Evolutionary conservation across 2,797 vertebrate genomes (phyloP).

Genomic region (Bradypodion pumilum): DNA sequence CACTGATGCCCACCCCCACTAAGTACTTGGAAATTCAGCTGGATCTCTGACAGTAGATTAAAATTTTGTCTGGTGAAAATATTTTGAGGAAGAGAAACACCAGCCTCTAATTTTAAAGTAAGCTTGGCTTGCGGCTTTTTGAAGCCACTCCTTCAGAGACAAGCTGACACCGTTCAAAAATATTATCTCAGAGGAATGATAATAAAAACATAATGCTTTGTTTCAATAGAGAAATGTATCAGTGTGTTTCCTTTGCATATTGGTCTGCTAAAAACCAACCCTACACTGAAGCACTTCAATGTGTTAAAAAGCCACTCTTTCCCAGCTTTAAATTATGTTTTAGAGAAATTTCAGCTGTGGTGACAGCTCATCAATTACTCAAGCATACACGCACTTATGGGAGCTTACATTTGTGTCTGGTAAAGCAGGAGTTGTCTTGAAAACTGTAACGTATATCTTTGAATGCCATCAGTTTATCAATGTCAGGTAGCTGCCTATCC

Average conservation of each 20-base stretch:
- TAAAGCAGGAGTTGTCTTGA: not conserved
- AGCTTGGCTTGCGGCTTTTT: conserved; percentile 56
- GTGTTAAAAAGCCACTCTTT: not conserved
- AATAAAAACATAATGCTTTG: conserved; percentile 50
- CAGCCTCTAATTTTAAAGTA: conserved; percentile 69
- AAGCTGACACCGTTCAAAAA: conserved; percentile 68
- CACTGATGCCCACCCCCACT: conserved; percentile 16
- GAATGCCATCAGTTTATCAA: not conserved
- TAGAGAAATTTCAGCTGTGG: conserved; percentile 13
- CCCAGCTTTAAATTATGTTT: conserved; percentile 17
- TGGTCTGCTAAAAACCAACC: conserved; percentile 47
- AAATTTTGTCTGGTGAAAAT: conserved; percentile 66
- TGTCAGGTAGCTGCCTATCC: not conserved
- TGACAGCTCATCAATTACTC: not conserved
- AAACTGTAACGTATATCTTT: not conserved
- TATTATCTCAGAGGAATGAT: conserved; percentile 55
- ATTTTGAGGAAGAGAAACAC: conserved; percentile 64
- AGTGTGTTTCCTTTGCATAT: conserved; percentile 51
- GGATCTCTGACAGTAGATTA: conserved; percentile 56
- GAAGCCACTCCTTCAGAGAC: conserved; percentile 65
- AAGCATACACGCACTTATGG: not conserved
- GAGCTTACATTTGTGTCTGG: not conserved
- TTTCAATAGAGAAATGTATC: conserved; percentile 50
- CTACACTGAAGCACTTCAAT: conserved; percentile 26
- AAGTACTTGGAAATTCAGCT: conserved; percentile 38